Percentiles rank a stretch among this genome's conserved stretches.
These are phyloP conservation scores for Protomyctophum bolini DNA, from an alignment of 2,113 vertebrate species.

Conservation along the genomic window DNA sequence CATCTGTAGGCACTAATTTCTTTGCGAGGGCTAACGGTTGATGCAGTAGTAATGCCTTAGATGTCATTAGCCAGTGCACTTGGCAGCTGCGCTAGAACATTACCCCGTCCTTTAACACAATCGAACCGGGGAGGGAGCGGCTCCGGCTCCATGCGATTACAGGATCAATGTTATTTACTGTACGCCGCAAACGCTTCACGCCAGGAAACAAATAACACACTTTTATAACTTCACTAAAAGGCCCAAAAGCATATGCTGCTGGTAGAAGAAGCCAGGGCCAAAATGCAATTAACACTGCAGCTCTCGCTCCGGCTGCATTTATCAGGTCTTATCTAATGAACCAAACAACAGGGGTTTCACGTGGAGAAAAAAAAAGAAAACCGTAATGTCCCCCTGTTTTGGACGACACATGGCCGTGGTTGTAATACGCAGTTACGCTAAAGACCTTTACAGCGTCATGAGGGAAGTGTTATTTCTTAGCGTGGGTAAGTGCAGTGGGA, in stretches of 20 bases:
- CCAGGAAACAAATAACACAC: constrained; percentile 28
- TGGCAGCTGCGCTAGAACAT: constrained; percentile 21
- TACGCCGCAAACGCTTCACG: constrained; percentile 19
- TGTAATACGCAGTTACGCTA: constrained; percentile 18
- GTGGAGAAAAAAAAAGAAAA: constrained; percentile 26
- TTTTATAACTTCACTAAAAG: constrained; percentile 43
- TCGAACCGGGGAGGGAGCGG: constrained; percentile 5
- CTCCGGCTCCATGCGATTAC: constrained; percentile 30
- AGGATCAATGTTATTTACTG: constrained; percentile 28
- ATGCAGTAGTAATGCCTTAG: constrained; percentile 30
- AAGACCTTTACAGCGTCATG: not conserved
- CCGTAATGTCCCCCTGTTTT: not conserved
- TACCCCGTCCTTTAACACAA: constrained; percentile 27
- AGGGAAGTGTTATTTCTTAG: not conserved
- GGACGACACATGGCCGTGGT: constrained; percentile 11
- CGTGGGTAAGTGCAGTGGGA: not conserved
- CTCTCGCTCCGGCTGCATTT: constrained; percentile 45
- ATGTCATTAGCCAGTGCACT: constrained; percentile 33
- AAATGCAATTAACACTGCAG: constrained; percentile 46
- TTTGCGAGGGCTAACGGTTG: constrained; percentile 4
- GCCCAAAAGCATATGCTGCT: constrained; percentile 26
- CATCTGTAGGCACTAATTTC: not conserved
- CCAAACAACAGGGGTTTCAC: constrained; percentile 17
- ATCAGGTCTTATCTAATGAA: constrained; percentile 59
- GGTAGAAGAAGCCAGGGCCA: constrained; percentile 10